Conservation (phyloP, 2,888 invertebrate genomes). For the Aphidius colemani region DNA sequence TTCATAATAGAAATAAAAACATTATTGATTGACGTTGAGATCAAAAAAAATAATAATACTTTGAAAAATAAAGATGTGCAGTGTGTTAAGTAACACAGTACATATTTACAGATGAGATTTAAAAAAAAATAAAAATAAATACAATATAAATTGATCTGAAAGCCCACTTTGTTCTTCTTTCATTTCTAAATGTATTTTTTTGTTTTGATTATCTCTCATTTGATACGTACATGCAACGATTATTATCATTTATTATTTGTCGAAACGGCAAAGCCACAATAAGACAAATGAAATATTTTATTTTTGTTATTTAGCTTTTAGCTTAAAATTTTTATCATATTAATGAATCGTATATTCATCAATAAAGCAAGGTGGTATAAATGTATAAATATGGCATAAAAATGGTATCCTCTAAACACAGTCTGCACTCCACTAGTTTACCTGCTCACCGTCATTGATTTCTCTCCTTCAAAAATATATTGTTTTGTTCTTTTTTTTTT, state of each 20-base stretch:
- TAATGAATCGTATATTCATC: conserved; percentile 37
- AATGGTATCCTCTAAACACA: conserved; percentile 60
- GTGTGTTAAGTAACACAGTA: too few relatives aligned
- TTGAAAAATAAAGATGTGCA: too few relatives aligned
- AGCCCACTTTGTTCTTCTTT: not conserved
- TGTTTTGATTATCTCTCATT: conserved; percentile 3
- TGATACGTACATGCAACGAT: conserved; percentile 40
- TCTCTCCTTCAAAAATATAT: conserved; percentile 24
- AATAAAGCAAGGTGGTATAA: conserved; percentile 56
- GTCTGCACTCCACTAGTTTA: conserved; percentile 61
- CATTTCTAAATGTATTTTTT: too few relatives aligned
- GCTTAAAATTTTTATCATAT: conserved; percentile 28
- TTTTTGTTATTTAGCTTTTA: conserved; percentile 18
- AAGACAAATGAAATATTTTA: conserved; percentile 26
- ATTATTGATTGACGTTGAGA: too few relatives aligned
- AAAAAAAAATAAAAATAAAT: conserved; percentile 5
- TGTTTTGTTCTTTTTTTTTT: conserved; percentile 41
- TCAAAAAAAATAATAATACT: too few relatives aligned
- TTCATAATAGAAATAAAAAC: too few relatives aligned
- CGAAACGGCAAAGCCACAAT: conserved; percentile 16
- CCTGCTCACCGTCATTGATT: conserved; percentile 38
- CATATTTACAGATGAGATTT: too few relatives aligned
- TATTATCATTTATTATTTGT: conserved; percentile 38
- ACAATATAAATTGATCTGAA: not conserved
- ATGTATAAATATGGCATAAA: conserved; percentile 38